Conservation (phyloP, 2,113 vertebrate species). For the Baryphthengus martii region DNA sequence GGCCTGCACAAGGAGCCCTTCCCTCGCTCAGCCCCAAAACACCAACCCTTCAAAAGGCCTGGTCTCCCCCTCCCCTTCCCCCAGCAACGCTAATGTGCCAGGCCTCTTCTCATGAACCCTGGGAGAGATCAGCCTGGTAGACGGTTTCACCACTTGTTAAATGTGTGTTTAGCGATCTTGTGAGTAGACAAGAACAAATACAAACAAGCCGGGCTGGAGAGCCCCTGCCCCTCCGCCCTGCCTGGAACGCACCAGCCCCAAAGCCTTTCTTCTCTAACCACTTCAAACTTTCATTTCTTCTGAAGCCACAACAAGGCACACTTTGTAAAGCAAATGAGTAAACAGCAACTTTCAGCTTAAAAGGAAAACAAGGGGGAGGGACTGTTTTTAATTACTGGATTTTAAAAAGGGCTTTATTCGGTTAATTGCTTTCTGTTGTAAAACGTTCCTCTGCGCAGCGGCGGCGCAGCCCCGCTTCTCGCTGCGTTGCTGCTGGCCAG, state of each 20-base stretch:
- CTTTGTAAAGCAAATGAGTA: conserved; percentile 71
- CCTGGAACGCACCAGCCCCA: conserved; percentile 39
- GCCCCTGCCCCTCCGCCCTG: conserved; percentile 60
- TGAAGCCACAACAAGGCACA: conserved; percentile 70
- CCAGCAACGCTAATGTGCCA: conserved; percentile 18
- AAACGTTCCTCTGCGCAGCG: conserved; percentile 20
- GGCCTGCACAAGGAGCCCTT: not conserved
- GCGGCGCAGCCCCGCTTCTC: not conserved
- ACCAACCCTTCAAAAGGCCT: conserved; percentile 1
- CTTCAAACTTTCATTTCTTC: conserved; percentile 69
- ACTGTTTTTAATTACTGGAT: conserved; percentile 65
- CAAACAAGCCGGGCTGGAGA: conserved; percentile 50
- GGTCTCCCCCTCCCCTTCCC: not conserved
- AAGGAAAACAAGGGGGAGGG: conserved; percentile 64
- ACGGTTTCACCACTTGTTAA: conserved; percentile 36
- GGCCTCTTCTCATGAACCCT: conserved; percentile 45
- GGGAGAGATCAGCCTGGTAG: conserved; percentile 20
- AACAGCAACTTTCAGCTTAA: conserved; percentile 62
- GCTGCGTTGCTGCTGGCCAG: conserved; percentile 38
- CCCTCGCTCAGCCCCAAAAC: not conserved
- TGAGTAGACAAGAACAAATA: conserved; percentile 60
- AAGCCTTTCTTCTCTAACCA: conserved; percentile 66
- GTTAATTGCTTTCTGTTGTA: conserved; percentile 67
- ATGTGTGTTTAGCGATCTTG: conserved; percentile 44
- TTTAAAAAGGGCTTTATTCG: conserved; percentile 59